These are phyloP conservation scores for Pangasius djambal DNA, from an alignment of 2,797 vertebrate genomes.

Conservation along the genomic window DNA sequence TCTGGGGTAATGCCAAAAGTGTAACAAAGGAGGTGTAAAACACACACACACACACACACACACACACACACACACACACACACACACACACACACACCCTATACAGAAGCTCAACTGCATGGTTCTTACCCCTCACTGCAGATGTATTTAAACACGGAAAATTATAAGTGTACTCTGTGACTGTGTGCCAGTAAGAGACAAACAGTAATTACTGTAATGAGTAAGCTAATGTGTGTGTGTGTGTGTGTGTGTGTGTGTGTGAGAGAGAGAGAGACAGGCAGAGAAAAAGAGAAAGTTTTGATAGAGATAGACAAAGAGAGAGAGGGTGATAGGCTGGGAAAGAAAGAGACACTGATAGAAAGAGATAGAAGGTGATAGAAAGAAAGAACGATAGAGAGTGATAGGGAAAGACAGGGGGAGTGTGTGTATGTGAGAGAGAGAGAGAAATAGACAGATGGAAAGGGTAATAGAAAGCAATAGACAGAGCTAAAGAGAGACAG, in stretches of 20 bases:
- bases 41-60: neutral
- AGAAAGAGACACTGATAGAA: neutral
- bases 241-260: neutral
- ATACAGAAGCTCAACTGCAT: neutral
- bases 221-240: neutral
- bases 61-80: neutral
- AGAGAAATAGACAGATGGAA: no score
- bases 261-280: neutral
- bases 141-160: slow-evolving; percentile 5
- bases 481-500: neutral
- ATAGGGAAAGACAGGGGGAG: neutral
- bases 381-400: neutral
- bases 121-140: neutral
- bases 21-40: no score
- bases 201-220: slow-evolving; percentile 39
- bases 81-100: neutral
- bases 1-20: neutral
- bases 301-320: neutral
- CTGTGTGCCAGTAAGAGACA: slow-evolving; percentile 31
- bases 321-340: neutral
- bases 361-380: neutral
- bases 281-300: neutral
- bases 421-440: neutral
- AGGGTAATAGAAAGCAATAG: no score
- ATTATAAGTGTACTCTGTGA: slow-evolving; percentile 4